Evolutionary conservation across 2,113 vertebrate species (phyloP), one percentile per base, ranked within the genome.

Genomic region (Alligator mississippiensis): DNA sequence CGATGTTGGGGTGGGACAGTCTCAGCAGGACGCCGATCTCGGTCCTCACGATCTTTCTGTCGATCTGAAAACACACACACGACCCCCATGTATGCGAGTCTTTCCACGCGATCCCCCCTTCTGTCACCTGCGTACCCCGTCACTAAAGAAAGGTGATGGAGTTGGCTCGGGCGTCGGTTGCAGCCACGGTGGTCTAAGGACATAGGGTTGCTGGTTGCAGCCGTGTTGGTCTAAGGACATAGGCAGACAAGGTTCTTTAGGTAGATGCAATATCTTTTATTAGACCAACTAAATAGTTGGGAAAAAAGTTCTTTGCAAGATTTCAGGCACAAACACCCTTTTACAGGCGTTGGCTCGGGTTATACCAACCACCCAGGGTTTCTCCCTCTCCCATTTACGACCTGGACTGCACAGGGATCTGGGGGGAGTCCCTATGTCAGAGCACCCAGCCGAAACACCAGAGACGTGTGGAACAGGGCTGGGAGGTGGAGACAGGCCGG

Each of bases 21-120:
- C 98, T 97, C 93, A 99, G 96, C 96, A 99, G 95, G 83, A 99
- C 98, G 30, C 98, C 98, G 1, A 99, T 99, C 95, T 99, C 99
- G 0, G 98, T 99, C 63, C 98, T 97, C 72, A 99, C 98, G 0
- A 99, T 99, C 96, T 99, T 99, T 91, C 98, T 99, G 95, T 99
- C 98, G 1, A 99, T 99, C 98, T 99, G 94, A 75, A 93, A 94
- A 83, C 58, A 0, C 1, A 0, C 70, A 66, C 11, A 2, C 1
- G 75, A 5, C 0, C 0, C 61, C 81, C 2, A 1, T 5, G 59
- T 9, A 3, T 54, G 14, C 0, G 47, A 0, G 4, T 54, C 21
- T 27, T 61, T 24, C 55, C 13, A 0, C 0, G 0, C 77, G 38
- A 47, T 47, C 47, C 47, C 47, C 47, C 47, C 47, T 47, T 47